A percentile compares a stretch with the other conserved stretches of the same genome.
phyloP scores from a whole-genome alignment of 2,888 invertebrate species.

The Sphecodes monilicornis region DNA sequence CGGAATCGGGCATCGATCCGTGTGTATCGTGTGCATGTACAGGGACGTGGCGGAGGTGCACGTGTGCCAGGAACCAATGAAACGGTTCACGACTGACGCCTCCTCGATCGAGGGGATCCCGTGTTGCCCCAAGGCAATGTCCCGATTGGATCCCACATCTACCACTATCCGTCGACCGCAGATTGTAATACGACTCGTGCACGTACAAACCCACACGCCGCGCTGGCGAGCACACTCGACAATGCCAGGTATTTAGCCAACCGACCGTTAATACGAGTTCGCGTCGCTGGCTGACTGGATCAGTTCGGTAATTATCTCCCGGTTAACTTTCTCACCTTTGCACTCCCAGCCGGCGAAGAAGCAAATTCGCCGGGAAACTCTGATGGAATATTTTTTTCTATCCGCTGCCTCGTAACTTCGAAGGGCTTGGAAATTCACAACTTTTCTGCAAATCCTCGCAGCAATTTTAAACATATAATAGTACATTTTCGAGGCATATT shows the following conservation, averaged over 20 bases:
- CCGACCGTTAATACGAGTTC: conserved; percentile 59
- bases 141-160: conserved; percentile 76
- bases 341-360: conserved; percentile 10
- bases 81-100: conserved; percentile 74
- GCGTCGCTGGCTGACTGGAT: conserved; percentile 59
- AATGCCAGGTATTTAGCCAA: conserved; percentile 68
- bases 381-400: not conserved
- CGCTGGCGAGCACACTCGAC: conserved; percentile 46
- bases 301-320: conserved; percentile 60
- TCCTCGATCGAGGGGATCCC: conserved; percentile 68
- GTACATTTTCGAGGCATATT: not conserved
- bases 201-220: conserved; percentile 45
- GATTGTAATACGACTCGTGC: conserved; percentile 60
- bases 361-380: conserved; percentile 16
- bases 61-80: conserved; percentile 70
- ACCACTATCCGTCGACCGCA: conserved; percentile 63
- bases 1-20: conserved; percentile 32
- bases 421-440: not conserved
- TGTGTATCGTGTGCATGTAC: conserved; percentile 22
- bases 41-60: not conserved
- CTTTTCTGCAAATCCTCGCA: accelerated
- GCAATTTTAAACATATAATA: not conserved
- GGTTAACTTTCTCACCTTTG: conserved; percentile 63
- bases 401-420: not conserved
- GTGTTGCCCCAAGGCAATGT: conserved; percentile 70